These are phyloP conservation scores for Parotocinclus haroldoi DNA, from an alignment of 2,797 vertebrate species.

Conservation along the genomic window DNA sequence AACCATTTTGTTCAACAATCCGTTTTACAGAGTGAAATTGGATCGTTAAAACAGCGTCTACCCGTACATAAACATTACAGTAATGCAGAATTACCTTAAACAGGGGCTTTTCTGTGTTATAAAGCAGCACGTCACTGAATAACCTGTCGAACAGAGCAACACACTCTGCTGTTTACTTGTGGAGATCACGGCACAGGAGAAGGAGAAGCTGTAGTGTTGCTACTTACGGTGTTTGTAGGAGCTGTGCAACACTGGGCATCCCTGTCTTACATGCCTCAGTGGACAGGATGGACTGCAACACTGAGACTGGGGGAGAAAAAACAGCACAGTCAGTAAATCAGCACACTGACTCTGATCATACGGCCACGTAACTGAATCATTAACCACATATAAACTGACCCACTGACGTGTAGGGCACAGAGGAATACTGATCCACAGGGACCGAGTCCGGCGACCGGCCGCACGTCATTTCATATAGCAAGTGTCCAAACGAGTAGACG, in stretches of 20 bases:
- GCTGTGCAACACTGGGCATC: constrained; percentile 84
- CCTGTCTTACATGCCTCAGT: constrained; percentile 89
- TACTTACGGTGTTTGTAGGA: constrained; percentile 92
- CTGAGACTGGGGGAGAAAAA: constrained; percentile 70
- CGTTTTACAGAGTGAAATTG: too few species aligned
- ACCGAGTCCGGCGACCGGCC: constrained; percentile 83
- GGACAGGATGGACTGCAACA: constrained; percentile 93
- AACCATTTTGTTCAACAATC: too few species aligned
- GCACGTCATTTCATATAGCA: constrained; percentile 95
- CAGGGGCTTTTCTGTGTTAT: constrained; percentile 86
- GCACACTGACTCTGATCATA: background rate
- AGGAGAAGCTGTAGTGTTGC: background rate
- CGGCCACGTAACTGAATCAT: background rate
- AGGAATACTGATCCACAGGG: constrained; percentile 82
- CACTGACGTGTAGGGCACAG: constrained; percentile 76
- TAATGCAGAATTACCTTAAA: constrained; percentile 80
- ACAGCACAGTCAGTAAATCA: background rate
- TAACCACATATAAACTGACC: constrained; percentile 70
- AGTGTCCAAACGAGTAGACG: constrained; percentile 89
- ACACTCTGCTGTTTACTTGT: background rate
- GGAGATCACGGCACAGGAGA: background rate
- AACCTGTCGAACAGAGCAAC: constrained; percentile 67
- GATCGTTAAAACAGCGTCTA: too few species aligned
- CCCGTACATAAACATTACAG: background rate
- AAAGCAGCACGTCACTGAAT: constrained; percentile 85